phyloP scores from a whole-genome alignment of 2,113 vertebrate species.

The Ploceus nigricollis region DNA sequence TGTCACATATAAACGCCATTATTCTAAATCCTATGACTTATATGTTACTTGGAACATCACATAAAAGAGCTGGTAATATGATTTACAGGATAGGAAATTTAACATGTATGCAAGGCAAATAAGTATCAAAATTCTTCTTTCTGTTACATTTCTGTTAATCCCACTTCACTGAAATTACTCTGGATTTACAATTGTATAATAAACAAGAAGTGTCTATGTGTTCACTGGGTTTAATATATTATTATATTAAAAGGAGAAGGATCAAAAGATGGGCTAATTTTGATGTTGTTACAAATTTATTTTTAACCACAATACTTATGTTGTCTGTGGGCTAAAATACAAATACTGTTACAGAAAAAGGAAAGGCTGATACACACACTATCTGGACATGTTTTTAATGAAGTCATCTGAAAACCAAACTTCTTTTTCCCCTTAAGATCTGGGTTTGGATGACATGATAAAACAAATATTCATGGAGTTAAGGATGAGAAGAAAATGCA shows the following conservation, averaged over 20 bases:
- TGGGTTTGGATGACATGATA: neutral
- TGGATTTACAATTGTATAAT: neutral
- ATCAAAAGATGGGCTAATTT: neutral
- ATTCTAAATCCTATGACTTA: conserved; percentile 55
- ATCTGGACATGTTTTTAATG: neutral
- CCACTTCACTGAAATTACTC: neutral
- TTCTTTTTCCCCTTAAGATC: neutral
- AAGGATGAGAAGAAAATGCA: conserved; percentile 33
- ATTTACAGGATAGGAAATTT: conserved; percentile 55
- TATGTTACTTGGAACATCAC: conserved; percentile 36
- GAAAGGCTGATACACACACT: fast-evolving
- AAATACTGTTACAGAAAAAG: neutral
- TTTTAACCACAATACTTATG: neutral
- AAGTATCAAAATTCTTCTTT: conserved; percentile 30
- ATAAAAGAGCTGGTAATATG: conserved; percentile 43
- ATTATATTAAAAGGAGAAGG: neutral
- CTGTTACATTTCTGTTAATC: conserved; percentile 8
- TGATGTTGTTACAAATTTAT: neutral
- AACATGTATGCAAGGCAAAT: conserved; percentile 28
- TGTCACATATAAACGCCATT: conserved; percentile 67
- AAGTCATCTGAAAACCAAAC: neutral
- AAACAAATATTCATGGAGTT: conserved; percentile 48
- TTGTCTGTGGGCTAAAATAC: neutral
- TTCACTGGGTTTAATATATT: neutral
- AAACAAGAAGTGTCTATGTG: neutral